phyloP scores from a whole-genome alignment of 2,113 vertebrate genomes.

The Oryzias curvinotus region DNA sequence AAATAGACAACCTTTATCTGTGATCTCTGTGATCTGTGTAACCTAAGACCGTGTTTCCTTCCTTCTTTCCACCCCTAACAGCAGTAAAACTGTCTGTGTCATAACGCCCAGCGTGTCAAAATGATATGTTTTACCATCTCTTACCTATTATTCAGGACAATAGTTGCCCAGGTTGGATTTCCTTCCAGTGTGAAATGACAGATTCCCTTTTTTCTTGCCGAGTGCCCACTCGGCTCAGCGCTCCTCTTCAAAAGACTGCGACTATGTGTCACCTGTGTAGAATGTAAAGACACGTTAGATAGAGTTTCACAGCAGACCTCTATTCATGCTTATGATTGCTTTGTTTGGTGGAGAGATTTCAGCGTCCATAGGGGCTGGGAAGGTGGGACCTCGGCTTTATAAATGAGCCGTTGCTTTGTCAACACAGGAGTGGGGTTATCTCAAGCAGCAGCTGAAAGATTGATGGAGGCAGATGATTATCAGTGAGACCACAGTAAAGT shows the following conservation, averaged over 20 bases:
- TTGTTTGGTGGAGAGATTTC: constrained; percentile 67
- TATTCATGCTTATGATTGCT: constrained; percentile 73
- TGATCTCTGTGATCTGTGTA: constrained; percentile 41
- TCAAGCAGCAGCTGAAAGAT: constrained; percentile 65
- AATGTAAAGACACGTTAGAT: constrained; percentile 63
- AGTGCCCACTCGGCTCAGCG: constrained; percentile 62
- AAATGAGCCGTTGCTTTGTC: constrained; percentile 72
- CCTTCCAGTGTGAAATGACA: constrained; percentile 71
- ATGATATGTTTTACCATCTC: constrained; percentile 71
- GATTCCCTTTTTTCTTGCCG: constrained; percentile 61
- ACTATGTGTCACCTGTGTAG: constrained; percentile 72
- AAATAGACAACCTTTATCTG: constrained; percentile 25
- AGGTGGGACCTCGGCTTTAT: constrained; percentile 65
- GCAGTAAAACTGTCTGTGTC: constrained; percentile 69
- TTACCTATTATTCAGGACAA: constrained; percentile 69
- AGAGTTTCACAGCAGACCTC: constrained; percentile 65
- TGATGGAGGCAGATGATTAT: constrained; percentile 67
- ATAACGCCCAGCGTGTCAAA: constrained; percentile 69
- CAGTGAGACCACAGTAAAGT: constrained; percentile 44
- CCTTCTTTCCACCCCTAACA: constrained; percentile 42
- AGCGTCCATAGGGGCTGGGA: constrained; percentile 64
- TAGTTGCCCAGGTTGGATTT: constrained; percentile 60
- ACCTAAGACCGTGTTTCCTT: constrained; percentile 59
- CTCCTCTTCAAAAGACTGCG: constrained; percentile 57
- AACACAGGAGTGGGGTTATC: constrained; percentile 63